phyloP scores from a whole-genome alignment of 2,113 vertebrate genomes.

The Xiphophorus hellerii region DNA sequence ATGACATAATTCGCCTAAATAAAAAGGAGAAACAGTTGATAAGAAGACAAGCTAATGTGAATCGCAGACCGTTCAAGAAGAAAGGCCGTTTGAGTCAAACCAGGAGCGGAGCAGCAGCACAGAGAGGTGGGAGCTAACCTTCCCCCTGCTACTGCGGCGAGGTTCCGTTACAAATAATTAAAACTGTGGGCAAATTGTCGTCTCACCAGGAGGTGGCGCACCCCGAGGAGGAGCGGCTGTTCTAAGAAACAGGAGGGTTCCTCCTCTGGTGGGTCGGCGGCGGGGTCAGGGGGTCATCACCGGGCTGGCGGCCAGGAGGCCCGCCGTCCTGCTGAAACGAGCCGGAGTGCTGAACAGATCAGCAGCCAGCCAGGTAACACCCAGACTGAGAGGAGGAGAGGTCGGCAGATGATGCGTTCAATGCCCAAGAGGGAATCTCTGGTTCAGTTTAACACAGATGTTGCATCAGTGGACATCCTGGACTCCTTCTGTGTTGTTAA shows the following conservation, averaged over 20 bases:
- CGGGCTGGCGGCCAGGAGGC: conserved; percentile 88
- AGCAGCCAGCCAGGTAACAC: conserved; percentile 83
- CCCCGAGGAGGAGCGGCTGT: conserved; percentile 81
- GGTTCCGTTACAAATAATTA: neutral
- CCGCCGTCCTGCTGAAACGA: conserved; percentile 81
- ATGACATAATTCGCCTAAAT: conserved; percentile 95
- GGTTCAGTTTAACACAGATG: no score
- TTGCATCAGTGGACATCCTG: no score
- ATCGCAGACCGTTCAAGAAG: conserved; percentile 74
- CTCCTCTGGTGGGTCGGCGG: conserved; percentile 75
- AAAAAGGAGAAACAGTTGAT: conserved; percentile 87
- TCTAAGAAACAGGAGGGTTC: conserved; percentile 78
- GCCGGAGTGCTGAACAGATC: conserved; percentile 86
- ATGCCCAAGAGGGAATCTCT: no score
- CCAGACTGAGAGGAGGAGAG: no score
- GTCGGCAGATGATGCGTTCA: no score
- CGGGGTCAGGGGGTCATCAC: conserved; percentile 89
- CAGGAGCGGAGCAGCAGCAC: conserved; percentile 74
- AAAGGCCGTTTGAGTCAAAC: conserved; percentile 80
- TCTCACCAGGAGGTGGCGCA: conserved; percentile 48
- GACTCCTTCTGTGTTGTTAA: no score
- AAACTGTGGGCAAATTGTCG: neutral
- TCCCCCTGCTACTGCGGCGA: no score
- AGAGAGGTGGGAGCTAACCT: conserved; percentile 78
- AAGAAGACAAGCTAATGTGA: conserved; percentile 64